Evolutionary conservation across 1,140 invertebrate genomes (phyloP), one percentile per base, ranked within the genome.

Genomic region (Ceratina japonica): DNA sequence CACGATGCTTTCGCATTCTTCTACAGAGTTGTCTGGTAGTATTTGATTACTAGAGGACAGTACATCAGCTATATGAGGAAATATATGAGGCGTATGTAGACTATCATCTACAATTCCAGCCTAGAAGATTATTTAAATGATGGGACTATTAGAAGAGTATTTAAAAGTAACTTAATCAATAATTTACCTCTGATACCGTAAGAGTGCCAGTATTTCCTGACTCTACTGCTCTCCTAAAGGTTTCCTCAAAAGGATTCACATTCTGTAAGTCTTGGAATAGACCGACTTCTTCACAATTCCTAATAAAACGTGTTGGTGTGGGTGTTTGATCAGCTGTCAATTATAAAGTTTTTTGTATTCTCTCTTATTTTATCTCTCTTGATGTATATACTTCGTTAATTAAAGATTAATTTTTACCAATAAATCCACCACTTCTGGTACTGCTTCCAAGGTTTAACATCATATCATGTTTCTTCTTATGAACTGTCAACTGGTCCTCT

Each of bases 381-480:
- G n/a, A n/a, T n/a, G 24, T 49, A 13, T 65, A 64, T 2, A 72
- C 59, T n/a, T 63, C 58, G 18, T 10, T 3, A n/a, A 24, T 54
- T 18, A 37, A 18, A 31, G 5, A 37, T n/a, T 44, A 22, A 63
- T 66, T 66, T 89, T 92, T 90, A 95, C 95, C 94, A 54, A 94
- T 93, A 88, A 95, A 95, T 8, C 93, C 89, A 75, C 93, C 89
- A 64, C 86, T 93, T 88, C 95, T 95, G 69, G 94, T 93, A 74
- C 93, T 93, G 79, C 93, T 89, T 13, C 94, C 95, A 8, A 97
- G 92, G 81, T 96, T 96, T 70, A 98, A 91, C 2, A 95, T 94
- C 95, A 97, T 96, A 70, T 96, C 95, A 90, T 97, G 96, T 87
- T 96, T 97, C 88, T 95, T 96, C 79, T 94, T 95, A 86, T 97